Percentiles rank a stretch among this genome's conserved stretches.
phyloP scores from a whole-genome alignment of 2,888 invertebrate genomes.

The Adelphocoris suturalis region DNA sequence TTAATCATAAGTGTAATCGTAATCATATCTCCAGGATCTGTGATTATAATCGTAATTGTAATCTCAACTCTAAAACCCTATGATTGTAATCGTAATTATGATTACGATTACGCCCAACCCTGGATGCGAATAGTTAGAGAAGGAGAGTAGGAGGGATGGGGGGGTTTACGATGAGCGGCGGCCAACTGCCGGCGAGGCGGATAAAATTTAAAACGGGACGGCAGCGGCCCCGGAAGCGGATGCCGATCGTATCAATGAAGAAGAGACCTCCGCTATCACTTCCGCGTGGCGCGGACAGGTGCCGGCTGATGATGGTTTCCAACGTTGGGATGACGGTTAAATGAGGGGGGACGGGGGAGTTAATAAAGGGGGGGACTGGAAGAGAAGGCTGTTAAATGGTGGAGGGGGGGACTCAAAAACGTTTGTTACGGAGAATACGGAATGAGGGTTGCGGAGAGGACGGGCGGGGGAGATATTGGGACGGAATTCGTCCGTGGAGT shows the following conservation, averaged over 20 bases:
- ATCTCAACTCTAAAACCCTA: too few species aligned
- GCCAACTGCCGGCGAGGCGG: background rate
- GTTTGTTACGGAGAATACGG: background rate
- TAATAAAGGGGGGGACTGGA: too few species aligned
- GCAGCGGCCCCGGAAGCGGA: background rate
- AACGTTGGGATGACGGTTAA: background rate
- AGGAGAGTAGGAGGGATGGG: background rate
- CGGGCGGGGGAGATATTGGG: background rate
- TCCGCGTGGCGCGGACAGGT: conserved; percentile 19
- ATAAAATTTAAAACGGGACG: conserved; percentile 12
- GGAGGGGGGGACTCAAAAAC: background rate
- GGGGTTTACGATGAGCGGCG: background rate
- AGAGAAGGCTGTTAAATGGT: background rate
- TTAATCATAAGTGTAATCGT: too few species aligned
- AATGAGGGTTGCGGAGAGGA: background rate
- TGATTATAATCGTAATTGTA: too few species aligned
- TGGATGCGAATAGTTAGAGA: background rate
- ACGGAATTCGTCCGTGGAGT: background rate
- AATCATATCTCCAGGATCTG: too few species aligned
- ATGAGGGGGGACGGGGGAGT: background rate
- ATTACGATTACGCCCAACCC: too few species aligned
- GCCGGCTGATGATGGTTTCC: background rate
- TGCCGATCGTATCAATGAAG: conserved; percentile 27
- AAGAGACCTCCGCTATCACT: conserved; percentile 23
- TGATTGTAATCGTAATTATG: too few species aligned